Conservation (phyloP, 2,888 invertebrate species). For the Enchytraeus crypticus region DNA sequence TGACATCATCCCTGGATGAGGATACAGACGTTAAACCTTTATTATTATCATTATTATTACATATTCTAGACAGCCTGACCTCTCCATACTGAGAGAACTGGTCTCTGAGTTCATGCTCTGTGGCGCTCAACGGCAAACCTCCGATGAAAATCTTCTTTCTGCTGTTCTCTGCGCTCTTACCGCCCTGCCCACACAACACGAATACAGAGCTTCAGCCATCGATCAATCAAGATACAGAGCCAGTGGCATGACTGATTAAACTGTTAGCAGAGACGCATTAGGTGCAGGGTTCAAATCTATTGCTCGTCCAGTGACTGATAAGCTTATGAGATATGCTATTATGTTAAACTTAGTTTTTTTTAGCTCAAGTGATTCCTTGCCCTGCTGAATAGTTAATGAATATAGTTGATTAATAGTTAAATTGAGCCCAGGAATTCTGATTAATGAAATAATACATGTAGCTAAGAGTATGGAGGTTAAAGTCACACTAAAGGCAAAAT, state of each 20-base stretch:
- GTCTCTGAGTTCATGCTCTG: conserved; percentile 82
- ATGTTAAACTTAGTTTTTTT: no score
- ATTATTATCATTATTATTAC: not conserved
- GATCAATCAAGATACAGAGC: not conserved
- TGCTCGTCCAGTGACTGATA: no score
- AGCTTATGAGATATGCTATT: not conserved
- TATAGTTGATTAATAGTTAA: no score
- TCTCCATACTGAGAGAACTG: conserved; percentile 81
- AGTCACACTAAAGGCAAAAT: no score
- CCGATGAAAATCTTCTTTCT: conserved; percentile 72
- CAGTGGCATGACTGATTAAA: not conserved
- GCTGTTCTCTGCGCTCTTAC: conserved; percentile 32
- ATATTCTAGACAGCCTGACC: conserved; percentile 6
- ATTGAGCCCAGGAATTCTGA: no score
- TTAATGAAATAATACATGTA: no score
- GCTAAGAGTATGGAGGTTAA: no score
- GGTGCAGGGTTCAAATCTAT: not conserved
- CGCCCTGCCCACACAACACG: conserved; percentile 20
- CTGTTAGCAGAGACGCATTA: not conserved
- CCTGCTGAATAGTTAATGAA: no score
- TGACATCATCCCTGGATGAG: no score
- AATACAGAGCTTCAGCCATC: not conserved
- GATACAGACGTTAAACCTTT: no score
- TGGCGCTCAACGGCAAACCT: conserved; percentile 88
- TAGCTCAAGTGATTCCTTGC: no score